A percentile compares a stretch with the other conserved stretches of the same genome.
Evolutionary conservation across 2,888 invertebrate genomes (phyloP).

Genomic region (Crossocerus cetratus): DNA sequence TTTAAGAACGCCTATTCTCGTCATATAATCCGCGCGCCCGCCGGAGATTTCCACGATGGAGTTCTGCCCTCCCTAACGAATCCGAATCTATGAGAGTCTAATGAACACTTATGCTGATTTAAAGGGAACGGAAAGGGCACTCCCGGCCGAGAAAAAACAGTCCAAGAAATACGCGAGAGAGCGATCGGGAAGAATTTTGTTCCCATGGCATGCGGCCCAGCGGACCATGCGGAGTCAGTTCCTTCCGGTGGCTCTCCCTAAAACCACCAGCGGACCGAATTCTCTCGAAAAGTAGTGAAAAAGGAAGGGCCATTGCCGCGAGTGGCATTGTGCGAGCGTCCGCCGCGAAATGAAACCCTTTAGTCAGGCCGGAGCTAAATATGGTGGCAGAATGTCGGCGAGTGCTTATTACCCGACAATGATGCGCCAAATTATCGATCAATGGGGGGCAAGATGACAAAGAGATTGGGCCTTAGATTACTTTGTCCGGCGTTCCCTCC

Average conservation of each 20-base stretch:
- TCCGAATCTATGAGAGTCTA: constrained; percentile 41
- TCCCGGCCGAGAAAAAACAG: too few relatives aligned
- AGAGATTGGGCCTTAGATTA: constrained; percentile 57
- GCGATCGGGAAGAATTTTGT: too few relatives aligned
- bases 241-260: not conserved
- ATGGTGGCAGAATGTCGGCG: constrained; percentile 33
- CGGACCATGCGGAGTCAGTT: too few relatives aligned
- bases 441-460: constrained; percentile 51
- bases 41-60: not conserved
- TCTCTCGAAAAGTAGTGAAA: not conserved
- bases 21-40: constrained; percentile 10
- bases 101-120: constrained; percentile 38
- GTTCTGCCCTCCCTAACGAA: constrained; percentile 39
- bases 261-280: not conserved
- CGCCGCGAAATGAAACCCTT: not conserved
- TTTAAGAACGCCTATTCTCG: constrained; percentile 34
- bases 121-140: constrained; percentile 1
- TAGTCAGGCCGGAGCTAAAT: constrained; percentile 3
- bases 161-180: too few relatives aligned
- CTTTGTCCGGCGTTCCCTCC: constrained; percentile 33
- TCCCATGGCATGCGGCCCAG: too few relatives aligned
- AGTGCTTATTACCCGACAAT: constrained; percentile 58
- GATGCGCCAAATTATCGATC: constrained; percentile 57
- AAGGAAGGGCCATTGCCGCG: not conserved
- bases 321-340: not conserved